Conservation (phyloP, 92 coral and sea anemone species). For the Virgularia gustaviana region DNA sequence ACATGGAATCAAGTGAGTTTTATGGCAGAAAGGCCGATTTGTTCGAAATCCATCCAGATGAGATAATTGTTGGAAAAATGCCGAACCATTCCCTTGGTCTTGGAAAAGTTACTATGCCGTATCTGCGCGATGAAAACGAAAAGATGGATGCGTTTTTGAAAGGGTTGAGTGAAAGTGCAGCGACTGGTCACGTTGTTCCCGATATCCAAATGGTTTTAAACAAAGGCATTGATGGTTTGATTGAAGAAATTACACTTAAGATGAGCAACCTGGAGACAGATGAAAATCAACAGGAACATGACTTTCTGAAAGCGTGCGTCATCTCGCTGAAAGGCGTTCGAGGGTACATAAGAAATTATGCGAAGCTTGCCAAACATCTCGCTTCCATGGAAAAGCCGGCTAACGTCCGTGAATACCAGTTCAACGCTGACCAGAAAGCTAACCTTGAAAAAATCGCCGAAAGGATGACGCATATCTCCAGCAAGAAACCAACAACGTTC, state of each 20-base stretch:
- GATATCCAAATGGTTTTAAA: slow-evolving; percentile 52
- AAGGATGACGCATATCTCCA: slow-evolving; percentile 58
- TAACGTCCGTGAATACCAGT: slow-evolving; percentile 24
- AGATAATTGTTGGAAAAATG: slow-evolving; percentile 72
- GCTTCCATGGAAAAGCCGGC: slow-evolving; percentile 21
- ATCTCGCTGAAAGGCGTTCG: slow-evolving; percentile 62
- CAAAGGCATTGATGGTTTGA: slow-evolving; percentile 60
- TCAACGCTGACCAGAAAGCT: slow-evolving; percentile 52
- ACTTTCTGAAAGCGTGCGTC: slow-evolving; percentile 57
- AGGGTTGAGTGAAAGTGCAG: slow-evolving; percentile 74
- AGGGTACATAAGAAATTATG: slow-evolving; percentile 59
- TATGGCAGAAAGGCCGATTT: slow-evolving; percentile 62
- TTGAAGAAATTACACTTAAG: slow-evolving; percentile 40
- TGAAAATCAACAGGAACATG: slow-evolving; percentile 38
- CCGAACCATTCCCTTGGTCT: slow-evolving; percentile 63
- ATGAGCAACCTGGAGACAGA: background rate
- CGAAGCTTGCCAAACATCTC: slow-evolving; percentile 52
- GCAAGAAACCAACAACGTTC: slow-evolving; percentile 62
- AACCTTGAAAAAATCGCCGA: slow-evolving; percentile 51
- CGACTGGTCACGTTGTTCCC: slow-evolving; percentile 68
- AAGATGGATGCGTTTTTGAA: slow-evolving; percentile 70
- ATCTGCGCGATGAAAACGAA: slow-evolving; percentile 59
- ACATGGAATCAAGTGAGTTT: slow-evolving; percentile 45
- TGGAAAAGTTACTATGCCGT: slow-evolving; percentile 70
- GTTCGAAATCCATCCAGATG: slow-evolving; percentile 68